These are phyloP conservation scores for Aeoliscus strigatus DNA, from an alignment of 2,797 vertebrate species.

Conservation along the genomic window DNA sequence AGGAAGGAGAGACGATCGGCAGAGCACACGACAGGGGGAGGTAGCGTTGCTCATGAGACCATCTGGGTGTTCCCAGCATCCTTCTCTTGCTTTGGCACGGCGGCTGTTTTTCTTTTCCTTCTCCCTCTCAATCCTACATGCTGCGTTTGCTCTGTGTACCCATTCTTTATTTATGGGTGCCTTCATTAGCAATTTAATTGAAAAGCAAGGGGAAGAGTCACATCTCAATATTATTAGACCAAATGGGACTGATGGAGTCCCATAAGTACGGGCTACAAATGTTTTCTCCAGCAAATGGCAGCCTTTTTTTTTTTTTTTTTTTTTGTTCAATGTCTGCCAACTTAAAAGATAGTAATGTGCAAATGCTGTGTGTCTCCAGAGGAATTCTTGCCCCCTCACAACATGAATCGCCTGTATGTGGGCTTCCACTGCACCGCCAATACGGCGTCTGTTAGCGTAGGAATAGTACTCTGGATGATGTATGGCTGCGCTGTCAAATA, in stretches of 20 bases:
- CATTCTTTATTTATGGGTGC: conserved; percentile 57
- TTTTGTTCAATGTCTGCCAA: conserved; percentile 58
- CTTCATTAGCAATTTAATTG: conserved; percentile 64
- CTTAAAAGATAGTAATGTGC: conserved; percentile 63
- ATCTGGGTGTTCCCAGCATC: conserved; percentile 45
- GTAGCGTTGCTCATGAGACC: conserved; percentile 21
- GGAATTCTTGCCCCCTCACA: conserved; percentile 57
- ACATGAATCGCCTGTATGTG: conserved; percentile 55
- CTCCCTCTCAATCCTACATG: conserved; percentile 17
- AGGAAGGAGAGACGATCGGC: conserved; percentile 1
- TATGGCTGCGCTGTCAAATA: conserved; percentile 23
- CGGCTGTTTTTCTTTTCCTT: conserved; percentile 18
- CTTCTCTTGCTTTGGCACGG: conserved; percentile 31
- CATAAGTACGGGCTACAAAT: conserved; percentile 42
- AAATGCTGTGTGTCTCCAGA: conserved; percentile 52
- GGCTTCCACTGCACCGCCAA: conserved; percentile 45
- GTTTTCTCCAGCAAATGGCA: conserved; percentile 25
- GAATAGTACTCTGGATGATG: conserved; percentile 21
- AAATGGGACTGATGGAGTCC: conserved; percentile 38
- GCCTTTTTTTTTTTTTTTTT: too few relatives aligned
- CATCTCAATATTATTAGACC: conserved; percentile 44
- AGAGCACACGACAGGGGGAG: conserved; percentile 17
- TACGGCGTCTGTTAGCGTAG: conserved; percentile 38
- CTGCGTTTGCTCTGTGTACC: conserved; percentile 40
- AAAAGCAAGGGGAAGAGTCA: conserved; percentile 46